Conservation (phyloP, 2,797 vertebrate genomes). For the Schizothorax lantsangensis region DNA sequence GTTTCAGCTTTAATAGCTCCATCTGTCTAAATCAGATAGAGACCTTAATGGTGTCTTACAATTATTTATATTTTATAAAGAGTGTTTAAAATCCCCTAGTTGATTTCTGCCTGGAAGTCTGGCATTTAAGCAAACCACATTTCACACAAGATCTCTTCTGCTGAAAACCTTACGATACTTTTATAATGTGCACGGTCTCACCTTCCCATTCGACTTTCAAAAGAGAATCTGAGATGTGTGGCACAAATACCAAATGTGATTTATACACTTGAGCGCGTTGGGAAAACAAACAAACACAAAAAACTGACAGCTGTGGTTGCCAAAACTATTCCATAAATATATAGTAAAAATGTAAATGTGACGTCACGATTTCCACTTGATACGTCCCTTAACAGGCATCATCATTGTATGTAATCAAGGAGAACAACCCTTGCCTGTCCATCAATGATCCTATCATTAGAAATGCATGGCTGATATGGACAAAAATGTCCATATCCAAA, state of each 20-base stretch:
- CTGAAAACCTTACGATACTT: slow-evolving; percentile 61
- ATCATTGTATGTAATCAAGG: neutral
- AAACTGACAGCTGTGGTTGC: neutral
- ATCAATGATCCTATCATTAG: neutral
- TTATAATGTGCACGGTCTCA: slow-evolving; percentile 8
- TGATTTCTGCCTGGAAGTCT: slow-evolving; percentile 52
- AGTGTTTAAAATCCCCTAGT: slow-evolving; percentile 68
- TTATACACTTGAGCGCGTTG: neutral
- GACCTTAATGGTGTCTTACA: slow-evolving; percentile 76
- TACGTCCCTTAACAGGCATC: neutral
- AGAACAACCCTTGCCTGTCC: neutral
- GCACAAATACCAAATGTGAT: neutral
- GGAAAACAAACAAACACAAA: neutral
- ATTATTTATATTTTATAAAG: slow-evolving; percentile 78
- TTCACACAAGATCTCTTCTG: neutral
- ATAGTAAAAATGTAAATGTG: neutral
- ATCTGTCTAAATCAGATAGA: slow-evolving; percentile 85
- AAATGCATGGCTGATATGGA: neutral
- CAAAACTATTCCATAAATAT: neutral
- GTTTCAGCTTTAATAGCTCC: slow-evolving; percentile 74
- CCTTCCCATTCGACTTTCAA: neutral
- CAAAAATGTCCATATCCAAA: no score
- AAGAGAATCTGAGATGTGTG: slow-evolving; percentile 8
- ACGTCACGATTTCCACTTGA: neutral
- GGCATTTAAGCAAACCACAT: slow-evolving; percentile 62